Evolutionary conservation across 53 echinoderm and acorn worm species (phyloP).

Genomic region (Temnopleurus reevesii): DNA sequence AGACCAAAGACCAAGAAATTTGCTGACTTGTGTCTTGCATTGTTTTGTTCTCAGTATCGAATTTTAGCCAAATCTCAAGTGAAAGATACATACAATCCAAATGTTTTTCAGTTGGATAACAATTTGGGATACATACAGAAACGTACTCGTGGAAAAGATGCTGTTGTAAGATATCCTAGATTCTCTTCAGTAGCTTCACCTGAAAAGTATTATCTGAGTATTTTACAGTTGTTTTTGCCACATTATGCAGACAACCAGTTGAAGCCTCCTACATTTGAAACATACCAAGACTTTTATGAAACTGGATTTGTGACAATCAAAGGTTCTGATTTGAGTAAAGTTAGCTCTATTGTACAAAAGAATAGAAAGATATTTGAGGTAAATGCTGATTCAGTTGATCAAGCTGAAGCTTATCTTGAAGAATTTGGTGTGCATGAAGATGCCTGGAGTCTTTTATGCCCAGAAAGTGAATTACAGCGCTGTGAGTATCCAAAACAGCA

Average conservation of each 20-base stretch:
- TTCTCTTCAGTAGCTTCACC: slow-evolving; percentile 38
- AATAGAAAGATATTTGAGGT: background rate
- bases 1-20: slow-evolving; percentile 48
- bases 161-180: slow-evolving; percentile 68
- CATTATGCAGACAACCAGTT: slow-evolving; percentile 43
- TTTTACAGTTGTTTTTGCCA: slow-evolving; percentile 64
- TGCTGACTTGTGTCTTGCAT: slow-evolving; percentile 62
- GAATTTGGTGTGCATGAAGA: slow-evolving; percentile 60
- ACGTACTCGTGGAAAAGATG: slow-evolving; percentile 17
- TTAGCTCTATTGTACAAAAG: background rate
- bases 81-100: background rate
- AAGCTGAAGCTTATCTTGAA: slow-evolving; percentile 43
- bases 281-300: slow-evolving; percentile 60
- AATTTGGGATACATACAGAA: slow-evolving; percentile 49
- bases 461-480: slow-evolving; percentile 56
- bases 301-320: slow-evolving; percentile 8
- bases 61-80: background rate
- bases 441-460: slow-evolving; percentile 66
- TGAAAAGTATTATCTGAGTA: slow-evolving; percentile 67
- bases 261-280: slow-evolving; percentile 48
- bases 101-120: background rate
- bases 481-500: slow-evolving; percentile 29
- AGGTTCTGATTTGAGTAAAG: slow-evolving; percentile 35
- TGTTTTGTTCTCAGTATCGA: slow-evolving; percentile 61
- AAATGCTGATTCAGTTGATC: slow-evolving; percentile 33